Percentiles rank a stretch among this genome's conserved stretches.
Evolutionary conservation across 2,888 invertebrate genomes (phyloP).

Genomic region (Sarcophaga variegata): DNA sequence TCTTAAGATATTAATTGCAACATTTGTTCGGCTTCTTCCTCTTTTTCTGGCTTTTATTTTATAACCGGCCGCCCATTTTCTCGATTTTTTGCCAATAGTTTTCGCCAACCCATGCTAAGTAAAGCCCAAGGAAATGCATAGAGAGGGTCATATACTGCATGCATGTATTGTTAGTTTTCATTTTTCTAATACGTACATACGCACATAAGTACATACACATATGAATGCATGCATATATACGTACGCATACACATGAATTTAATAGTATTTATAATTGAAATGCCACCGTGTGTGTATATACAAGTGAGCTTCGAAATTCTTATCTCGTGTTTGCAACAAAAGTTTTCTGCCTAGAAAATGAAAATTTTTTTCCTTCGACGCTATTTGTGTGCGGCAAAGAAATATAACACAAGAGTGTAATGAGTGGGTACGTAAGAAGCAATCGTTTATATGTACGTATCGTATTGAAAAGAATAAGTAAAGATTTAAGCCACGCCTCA

Average conservation of each 20-base stretch:
- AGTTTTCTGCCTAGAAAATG: conserved; percentile 53
- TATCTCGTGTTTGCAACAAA: conserved; percentile 61
- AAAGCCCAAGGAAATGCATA: conserved; percentile 19
- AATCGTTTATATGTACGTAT: conserved; percentile 26
- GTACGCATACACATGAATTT: background rate
- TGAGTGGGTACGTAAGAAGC: conserved; percentile 43
- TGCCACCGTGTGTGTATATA: conserved; percentile 13
- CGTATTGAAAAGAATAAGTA: conserved; percentile 42
- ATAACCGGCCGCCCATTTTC: background rate
- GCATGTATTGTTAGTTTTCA: background rate
- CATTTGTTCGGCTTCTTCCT: background rate
- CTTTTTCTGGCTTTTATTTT: background rate
- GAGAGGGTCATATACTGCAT: conserved; percentile 24
- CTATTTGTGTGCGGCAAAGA: background rate
- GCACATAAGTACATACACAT: too few species aligned
- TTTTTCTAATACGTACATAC: too few species aligned
- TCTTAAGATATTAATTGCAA: conserved; percentile 60
- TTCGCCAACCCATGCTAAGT: too few species aligned
- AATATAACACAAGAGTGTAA: background rate
- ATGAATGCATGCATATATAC: background rate
- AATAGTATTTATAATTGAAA: conserved; percentile 44
- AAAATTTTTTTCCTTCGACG: background rate
- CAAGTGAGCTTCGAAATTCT: conserved; percentile 51
- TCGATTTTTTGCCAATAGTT: conserved; percentile 20
- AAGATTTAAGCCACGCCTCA: conserved; percentile 61